Percentiles rank a stretch among this genome's conserved stretches.
phyloP scores from a whole-genome alignment of 2,888 invertebrate genomes.

The Zaprionus lineosus region DNA sequence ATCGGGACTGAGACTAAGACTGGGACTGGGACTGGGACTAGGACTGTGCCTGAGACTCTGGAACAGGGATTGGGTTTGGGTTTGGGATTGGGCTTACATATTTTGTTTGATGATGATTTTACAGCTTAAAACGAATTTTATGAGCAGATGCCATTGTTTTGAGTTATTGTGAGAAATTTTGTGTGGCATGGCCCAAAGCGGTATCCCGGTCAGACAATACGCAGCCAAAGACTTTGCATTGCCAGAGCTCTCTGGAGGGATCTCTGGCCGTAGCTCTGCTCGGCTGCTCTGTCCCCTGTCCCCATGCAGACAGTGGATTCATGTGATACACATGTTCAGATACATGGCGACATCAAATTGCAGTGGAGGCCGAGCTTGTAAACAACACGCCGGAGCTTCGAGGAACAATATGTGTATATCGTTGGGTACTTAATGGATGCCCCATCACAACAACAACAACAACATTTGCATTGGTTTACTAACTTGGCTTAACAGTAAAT shows the following conservation, averaged over 20 bases:
- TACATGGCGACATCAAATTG: slow-evolving; percentile 79
- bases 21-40: slow-evolving; percentile 4
- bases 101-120: slow-evolving; percentile 81
- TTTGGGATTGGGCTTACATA: slow-evolving; percentile 59
- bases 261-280: too few relatives aligned
- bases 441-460: slow-evolving; percentile 17
- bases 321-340: slow-evolving; percentile 81
- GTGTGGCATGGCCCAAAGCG: slow-evolving; percentile 41
- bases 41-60: slow-evolving; percentile 11
- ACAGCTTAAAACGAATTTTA: slow-evolving; percentile 82
- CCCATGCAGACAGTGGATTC: slow-evolving; percentile 16
- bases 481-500: slow-evolving; percentile 55
- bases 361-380: slow-evolving; percentile 37
- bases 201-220: slow-evolving; percentile 26
- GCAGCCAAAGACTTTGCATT: background rate
- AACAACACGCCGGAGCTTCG: slow-evolving; percentile 34
- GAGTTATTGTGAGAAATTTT: slow-evolving; percentile 79
- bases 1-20: slow-evolving; percentile 13
- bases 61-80: slow-evolving; percentile 30
- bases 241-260: too few relatives aligned
- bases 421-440: slow-evolving; percentile 44
- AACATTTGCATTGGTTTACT: background rate
- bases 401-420: too few relatives aligned
- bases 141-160: slow-evolving; percentile 80
- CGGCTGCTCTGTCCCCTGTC: too few relatives aligned